Percentiles rank a stretch among this genome's conserved stretches.
phyloP scores from a whole-genome alignment of 2,797 vertebrate genomes.

The Anableps anableps region DNA sequence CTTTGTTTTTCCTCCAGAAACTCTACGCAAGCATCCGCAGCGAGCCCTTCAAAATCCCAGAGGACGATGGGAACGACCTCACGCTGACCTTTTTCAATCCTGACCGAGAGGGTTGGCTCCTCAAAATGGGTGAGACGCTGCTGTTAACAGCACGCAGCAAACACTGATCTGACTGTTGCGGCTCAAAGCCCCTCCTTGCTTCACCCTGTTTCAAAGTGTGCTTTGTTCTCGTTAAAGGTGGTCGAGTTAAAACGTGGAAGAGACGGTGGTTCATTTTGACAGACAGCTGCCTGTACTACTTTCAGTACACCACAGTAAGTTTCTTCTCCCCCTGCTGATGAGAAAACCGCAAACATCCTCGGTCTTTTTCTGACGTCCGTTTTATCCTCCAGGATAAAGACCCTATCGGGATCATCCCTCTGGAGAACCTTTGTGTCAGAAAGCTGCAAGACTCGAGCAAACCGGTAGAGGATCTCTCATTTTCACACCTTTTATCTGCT shows the following conservation, averaged over 20 bases:
- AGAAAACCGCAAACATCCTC: not conserved
- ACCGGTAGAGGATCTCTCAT: conserved; percentile 71
- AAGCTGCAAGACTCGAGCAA: conserved; percentile 86
- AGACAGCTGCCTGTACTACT: conserved; percentile 96
- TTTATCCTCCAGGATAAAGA: conserved; percentile 88
- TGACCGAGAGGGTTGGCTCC: conserved; percentile 92
- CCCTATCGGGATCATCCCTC: conserved; percentile 92
- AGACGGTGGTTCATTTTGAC: conserved; percentile 98
- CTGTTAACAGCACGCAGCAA: not conserved
- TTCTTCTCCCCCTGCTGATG: not conserved
- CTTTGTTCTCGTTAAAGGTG: conserved; percentile 77
- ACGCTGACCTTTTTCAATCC: conserved; percentile 96
- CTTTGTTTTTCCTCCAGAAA: conserved; percentile 74
- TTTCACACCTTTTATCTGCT: not conserved
- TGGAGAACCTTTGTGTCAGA: conserved; percentile 90
- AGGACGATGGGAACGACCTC: conserved; percentile 92
- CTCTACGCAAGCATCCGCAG: conserved; percentile 93
- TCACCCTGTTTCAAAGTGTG: accelerated
- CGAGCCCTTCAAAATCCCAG: conserved; percentile 94
- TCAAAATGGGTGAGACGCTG: conserved; percentile 87
- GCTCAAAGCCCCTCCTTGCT: not conserved
- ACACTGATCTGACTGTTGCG: no score
- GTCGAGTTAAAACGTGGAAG: conserved; percentile 97
- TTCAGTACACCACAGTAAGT: conserved; percentile 92
- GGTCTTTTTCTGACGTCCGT: not conserved